Evolutionary conservation across 2,113 vertebrate genomes (phyloP).

Genomic region (Macroglossus sobrinus): DNA sequence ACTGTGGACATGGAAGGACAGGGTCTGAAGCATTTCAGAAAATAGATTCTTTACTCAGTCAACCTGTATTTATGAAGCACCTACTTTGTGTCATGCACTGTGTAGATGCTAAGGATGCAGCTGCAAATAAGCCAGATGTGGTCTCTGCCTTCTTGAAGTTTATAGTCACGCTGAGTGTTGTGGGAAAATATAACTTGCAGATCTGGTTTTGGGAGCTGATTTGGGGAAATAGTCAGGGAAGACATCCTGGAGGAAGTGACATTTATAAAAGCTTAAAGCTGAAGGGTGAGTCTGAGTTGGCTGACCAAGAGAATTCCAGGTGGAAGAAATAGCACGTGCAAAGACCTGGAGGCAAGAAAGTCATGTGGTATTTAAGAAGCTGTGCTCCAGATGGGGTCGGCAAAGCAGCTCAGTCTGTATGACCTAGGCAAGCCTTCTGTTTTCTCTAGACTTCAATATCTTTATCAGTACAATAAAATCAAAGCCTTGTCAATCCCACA

Average conservation of each 20-base stretch:
- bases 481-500: neutral
- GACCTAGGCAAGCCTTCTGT: neutral
- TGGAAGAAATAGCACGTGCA: accelerated
- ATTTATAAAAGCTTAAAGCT: neutral
- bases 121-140: neutral
- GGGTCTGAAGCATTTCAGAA: neutral
- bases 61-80: neutral
- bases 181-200: neutral
- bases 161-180: neutral
- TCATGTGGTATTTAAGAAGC: neutral
- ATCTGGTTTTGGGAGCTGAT: neutral
- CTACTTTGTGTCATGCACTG: neutral
- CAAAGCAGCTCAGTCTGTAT: neutral
- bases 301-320: neutral
- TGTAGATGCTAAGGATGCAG: neutral
- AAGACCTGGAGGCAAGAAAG: neutral
- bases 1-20: neutral
- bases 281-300: neutral
- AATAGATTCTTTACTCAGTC: neutral
- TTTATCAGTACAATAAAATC: neutral
- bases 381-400: neutral
- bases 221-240: neutral
- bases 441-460: neutral
- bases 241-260: neutral
- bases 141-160: neutral